Base-by-base conservation (phyloP, 1,140 invertebrate species). In the Temnothorax curvispinosus region DNA sequence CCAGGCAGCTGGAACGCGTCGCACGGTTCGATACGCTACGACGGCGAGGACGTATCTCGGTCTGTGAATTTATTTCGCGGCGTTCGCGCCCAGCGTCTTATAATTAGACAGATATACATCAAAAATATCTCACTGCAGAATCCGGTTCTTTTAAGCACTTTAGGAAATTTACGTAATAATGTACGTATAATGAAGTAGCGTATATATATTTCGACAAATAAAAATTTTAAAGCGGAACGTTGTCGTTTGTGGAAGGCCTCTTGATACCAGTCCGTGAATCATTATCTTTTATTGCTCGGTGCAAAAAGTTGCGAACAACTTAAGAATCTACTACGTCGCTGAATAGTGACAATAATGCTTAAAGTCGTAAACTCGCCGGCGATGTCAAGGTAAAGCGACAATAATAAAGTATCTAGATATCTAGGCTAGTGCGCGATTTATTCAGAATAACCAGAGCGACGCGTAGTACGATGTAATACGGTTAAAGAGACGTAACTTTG, bases 21-120 rank as follows among this genome's bases (percentile, higher is more conserved):
- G 74, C 65, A 80, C 35, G 84, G 58, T 72, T 82, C 85, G 89
- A 84, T 89, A 89, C 88, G 88, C 88, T 87, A 89, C 88, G 88
- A 74, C 78, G 88, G n/a, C 77, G 54, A 62, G 62, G 65, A 54
- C 27, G 47, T 78, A 90, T 90, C 85, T 87, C 74, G 56, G 41
- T 75, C 67, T 41, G 69, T n/a, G 88, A 90, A 89, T 89, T 89
- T 87, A 87, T 90, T 87, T 78, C 58, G 41, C 47, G 77, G 65
- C 85, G 50, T 86, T 77, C 78, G 87, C 86, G 65, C 69, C 65
- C 64, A 76, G 9, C 11, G 18, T 81, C 50, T 81, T 67, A 7
- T 60, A 72, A 74, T 74, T 47, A 56, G 18, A 58, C 41, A 44
- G 7, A 60, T 60, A 13, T 11, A 18, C 41, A 74, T 67, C 27